Base-by-base conservation (phyloP, 2,797 vertebrate genomes). In the Cuculus canorus region DNA sequence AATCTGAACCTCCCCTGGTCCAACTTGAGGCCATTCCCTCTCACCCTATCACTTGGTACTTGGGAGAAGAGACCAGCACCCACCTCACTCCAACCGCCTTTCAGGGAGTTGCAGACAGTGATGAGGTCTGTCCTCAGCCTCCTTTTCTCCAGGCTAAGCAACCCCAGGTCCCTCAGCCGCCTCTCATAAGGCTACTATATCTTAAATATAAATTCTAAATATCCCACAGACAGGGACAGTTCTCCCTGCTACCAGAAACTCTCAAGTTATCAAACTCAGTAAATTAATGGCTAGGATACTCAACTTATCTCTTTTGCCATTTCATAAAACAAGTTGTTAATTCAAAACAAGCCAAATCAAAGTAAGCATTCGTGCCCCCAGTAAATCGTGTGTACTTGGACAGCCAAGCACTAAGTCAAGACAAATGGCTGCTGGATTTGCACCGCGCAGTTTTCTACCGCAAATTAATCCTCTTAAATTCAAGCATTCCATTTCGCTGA, bases 381-480 rank as follows among this genome's bases (percentile, higher is more conserved):
- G 24, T 18, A 89, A 80, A 47, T 77, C n/a, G 12, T 13, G 33
- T 70, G 48, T 10, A 53, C 25, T 9, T 0, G 56, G 68, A 78
- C 54, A 33, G 15, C 22, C 78, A 35, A 66, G 64, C 41, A 43
- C 35, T 8, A 32, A 78, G 50, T 33, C 56, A 88, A 87, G 28
- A 35, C 56, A 70, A 90, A 72, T 0, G 5, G 63, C 27, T 1
- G 4, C 48, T 10, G 56, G 80, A 63, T 86, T 64, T 59, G 52
- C 66, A 56, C 1, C 7, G 9, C 2, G 14, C 57, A 75, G 52
- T 37, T 61, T 9, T n/a, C 53, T 19, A 93, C 24, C 47, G 47
- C 37, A 90, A 72, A 88, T 86, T 86, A 96, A 95, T 87, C 90
- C 90, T 88, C 94, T 92, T 80, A 60, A 80, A 69, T n/a, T 7